These are phyloP conservation scores for Aphidius ervi DNA, from an alignment of 1,140 invertebrate genomes.

Conservation along the genomic window DNA sequence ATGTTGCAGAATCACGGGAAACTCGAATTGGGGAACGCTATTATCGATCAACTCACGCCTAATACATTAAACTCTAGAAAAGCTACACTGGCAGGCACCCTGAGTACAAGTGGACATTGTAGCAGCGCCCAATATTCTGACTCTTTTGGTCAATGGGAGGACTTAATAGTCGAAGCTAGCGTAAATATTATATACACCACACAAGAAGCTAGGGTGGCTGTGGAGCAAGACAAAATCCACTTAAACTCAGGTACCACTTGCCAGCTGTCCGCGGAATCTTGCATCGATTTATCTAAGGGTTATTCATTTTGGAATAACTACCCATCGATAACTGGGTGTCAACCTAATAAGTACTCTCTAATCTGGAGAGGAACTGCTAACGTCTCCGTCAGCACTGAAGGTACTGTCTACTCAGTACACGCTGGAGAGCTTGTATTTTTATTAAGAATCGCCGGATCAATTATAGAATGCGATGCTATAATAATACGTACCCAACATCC, in stretches of 20 bases:
- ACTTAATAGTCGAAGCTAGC: constrained; percentile 17
- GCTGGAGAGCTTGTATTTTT: constrained; percentile 20
- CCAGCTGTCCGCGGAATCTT: constrained; percentile 18
- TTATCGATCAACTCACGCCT: too few species aligned
- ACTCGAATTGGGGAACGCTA: too few species aligned
- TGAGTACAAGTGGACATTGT: constrained; percentile 12
- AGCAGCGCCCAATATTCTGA: constrained; percentile 15
- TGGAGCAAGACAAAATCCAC: constrained; percentile 20
- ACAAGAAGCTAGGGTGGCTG: neutral
- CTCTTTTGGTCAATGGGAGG: constrained; percentile 14
- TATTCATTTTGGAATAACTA: constrained; percentile 23
- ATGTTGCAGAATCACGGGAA: too few species aligned
- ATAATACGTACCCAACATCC: too few species aligned
- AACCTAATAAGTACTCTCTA: constrained; percentile 16
- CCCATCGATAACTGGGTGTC: constrained; percentile 14
- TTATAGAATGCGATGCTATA: too few species aligned
- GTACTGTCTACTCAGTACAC: constrained; percentile 21
- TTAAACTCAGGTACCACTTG: constrained; percentile 12
- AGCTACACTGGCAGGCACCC: too few species aligned
- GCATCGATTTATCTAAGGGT: constrained; percentile 21
- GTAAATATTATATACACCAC: constrained; percentile 14
- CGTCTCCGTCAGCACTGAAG: constrained; percentile 11
- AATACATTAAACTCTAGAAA: too few species aligned
- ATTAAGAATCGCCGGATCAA: too few species aligned
- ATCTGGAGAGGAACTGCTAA: constrained; percentile 23